Percentiles rank a stretch among this genome's conserved stretches.
Conservation (phyloP, 2,797 vertebrate species). For the Epinephelus coioides region DNA sequence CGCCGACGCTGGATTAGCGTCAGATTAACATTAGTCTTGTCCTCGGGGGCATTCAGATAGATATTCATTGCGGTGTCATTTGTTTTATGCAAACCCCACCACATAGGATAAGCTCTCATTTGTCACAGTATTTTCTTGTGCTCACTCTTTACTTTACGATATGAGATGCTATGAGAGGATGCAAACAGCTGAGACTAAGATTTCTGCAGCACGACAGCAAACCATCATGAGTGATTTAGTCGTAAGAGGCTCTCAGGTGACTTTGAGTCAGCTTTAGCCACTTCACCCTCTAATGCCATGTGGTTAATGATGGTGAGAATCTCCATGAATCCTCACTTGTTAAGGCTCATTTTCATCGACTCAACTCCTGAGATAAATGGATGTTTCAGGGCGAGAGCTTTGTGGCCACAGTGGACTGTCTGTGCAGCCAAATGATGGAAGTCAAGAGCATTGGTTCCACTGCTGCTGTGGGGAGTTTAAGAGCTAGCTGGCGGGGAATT, state of each 20-base stretch:
- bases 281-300: conserved; percentile 30
- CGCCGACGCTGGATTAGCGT: conserved; percentile 64
- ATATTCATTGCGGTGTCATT: conserved; percentile 53
- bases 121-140: conserved; percentile 48
- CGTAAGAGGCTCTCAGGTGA: background rate
- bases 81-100: conserved; percentile 43
- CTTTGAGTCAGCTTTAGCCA: conserved; percentile 26
- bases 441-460: conserved; percentile 67
- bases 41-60: conserved; percentile 50
- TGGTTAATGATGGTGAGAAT: conserved; percentile 49
- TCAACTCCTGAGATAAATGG: conserved; percentile 58
- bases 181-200: conserved; percentile 45
- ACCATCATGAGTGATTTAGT: conserved; percentile 18
- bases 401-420: conserved; percentile 42
- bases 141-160: conserved; percentile 15
- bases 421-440: conserved; percentile 46
- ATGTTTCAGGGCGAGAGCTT: conserved; percentile 53
- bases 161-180: conserved; percentile 36
- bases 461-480: conserved; percentile 33
- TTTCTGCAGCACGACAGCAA: conserved; percentile 33
- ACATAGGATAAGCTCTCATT: conserved; percentile 47
- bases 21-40: conserved; percentile 64
- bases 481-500: conserved; percentile 49
- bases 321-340: conserved; percentile 40
- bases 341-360: conserved; percentile 38